Evolutionary conservation across 2,113 vertebrate genomes (phyloP), one percentile per base, ranked within the genome.

Genomic region (Ursus arctos): DNA sequence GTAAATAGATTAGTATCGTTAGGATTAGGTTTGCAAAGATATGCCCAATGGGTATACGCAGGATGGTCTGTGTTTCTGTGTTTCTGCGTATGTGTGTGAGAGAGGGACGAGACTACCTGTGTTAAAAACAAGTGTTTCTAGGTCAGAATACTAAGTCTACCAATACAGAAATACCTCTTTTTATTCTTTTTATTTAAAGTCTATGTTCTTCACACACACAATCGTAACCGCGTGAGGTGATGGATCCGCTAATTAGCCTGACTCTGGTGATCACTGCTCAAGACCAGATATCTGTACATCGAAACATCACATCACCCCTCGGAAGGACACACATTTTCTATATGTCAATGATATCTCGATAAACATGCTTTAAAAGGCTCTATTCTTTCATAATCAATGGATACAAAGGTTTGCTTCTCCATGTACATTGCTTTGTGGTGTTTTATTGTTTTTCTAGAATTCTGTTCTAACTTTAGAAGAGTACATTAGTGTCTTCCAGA

Each of bases 11-110:
- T 96, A 97, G 93, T 2, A 95, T 79, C 7, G 12, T 93, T 95
- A 91, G 43, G 92, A 96, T 96, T 96, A 96, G 63, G 86, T 97
- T 96, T 97, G 90, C 94, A 97, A 96, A 97, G 95, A 98, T 87
- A 43, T 84, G 86, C 96, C 95, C 94, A n/a, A 11, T 36, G 77
- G 89, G 74, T 51, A 2, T 9, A 6, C 33, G 36, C 43, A 43
- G 21, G 63, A 65, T 7, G 2, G 28, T 24, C 40, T 55, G n/a
- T 40, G 31, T 80, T 43, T 43, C 47, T 82, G 14, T 16, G 71
- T 15, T 3, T 47, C 72, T 26, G 9, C 1, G 40, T 8, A 2
- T 4, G 53, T 9, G 76, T 0, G 65, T 0, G 18, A 14, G 71
- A 19, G 21, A 71, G 31, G 53, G 65, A 81, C 13, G 18, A 40